Evolutionary conservation across 2,797 vertebrate species (phyloP).

Genomic region (Amniataba percoides): DNA sequence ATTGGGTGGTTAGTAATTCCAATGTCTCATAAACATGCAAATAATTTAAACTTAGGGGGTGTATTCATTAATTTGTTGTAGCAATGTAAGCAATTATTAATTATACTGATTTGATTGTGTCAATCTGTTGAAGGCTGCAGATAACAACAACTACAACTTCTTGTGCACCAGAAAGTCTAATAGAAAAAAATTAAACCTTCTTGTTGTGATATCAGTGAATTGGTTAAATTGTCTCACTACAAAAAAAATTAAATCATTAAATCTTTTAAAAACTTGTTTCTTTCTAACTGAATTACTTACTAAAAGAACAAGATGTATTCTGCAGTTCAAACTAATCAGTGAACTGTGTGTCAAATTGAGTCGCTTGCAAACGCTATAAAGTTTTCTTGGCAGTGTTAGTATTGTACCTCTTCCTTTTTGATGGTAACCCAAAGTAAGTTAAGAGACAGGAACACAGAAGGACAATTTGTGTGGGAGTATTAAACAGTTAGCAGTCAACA

Average conservation of each 20-base stretch:
- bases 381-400: neutral
- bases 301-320: neutral
- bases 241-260: neutral
- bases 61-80: neutral
- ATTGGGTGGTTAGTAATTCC: neutral
- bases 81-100: neutral
- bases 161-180: neutral
- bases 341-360: neutral
- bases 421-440: neutral
- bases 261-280: neutral
- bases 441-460: neutral
- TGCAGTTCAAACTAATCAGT: too few relatives aligned
- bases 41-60: neutral
- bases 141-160: neutral
- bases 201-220: neutral
- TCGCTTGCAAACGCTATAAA: too few relatives aligned
- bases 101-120: neutral
- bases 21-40: neutral
- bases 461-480: conserved; percentile 6
- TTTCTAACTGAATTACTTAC: neutral
- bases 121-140: neutral
- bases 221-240: neutral
- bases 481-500: neutral
- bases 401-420: neutral
- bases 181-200: too few relatives aligned